These are phyloP conservation scores for Ctenopoma multispine DNA, from an alignment of 2,797 vertebrate species.

Conservation along the genomic window DNA sequence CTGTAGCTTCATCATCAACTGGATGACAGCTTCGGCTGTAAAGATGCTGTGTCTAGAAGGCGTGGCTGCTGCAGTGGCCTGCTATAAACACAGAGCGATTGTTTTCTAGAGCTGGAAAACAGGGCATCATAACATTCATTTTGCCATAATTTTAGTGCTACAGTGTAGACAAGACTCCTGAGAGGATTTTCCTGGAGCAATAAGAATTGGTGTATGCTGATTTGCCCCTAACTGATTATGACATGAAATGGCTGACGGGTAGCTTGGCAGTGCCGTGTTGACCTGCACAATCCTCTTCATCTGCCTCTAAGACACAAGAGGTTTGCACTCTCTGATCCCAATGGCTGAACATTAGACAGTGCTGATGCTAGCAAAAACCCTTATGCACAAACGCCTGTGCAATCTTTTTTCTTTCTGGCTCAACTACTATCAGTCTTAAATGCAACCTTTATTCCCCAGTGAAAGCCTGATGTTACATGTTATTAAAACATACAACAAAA, in stretches of 20 bases:
- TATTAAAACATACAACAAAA: slow-evolving; percentile 39
- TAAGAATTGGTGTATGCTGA: slow-evolving; percentile 61
- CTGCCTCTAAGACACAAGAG: slow-evolving; percentile 64
- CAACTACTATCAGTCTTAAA: slow-evolving; percentile 46
- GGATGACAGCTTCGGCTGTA: slow-evolving; percentile 66
- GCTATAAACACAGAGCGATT: slow-evolving; percentile 58
- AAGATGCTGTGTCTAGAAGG: slow-evolving; percentile 68
- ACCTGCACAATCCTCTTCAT: slow-evolving; percentile 67
- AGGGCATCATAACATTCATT: slow-evolving; percentile 43
- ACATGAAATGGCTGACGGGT: slow-evolving; percentile 70
- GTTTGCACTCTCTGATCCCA: slow-evolving; percentile 68
- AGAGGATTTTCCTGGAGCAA: slow-evolving; percentile 54
- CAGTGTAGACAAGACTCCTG: slow-evolving; percentile 41
- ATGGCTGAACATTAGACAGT: slow-evolving; percentile 66
- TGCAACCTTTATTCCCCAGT: slow-evolving; percentile 40
- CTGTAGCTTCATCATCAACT: slow-evolving; percentile 71
- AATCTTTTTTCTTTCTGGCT: slow-evolving; percentile 42
- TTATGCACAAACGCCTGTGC: slow-evolving; percentile 44
- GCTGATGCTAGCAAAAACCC: slow-evolving; percentile 61
- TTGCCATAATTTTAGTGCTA: slow-evolving; percentile 38
- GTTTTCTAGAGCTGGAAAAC: slow-evolving; percentile 41
- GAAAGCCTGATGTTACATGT: slow-evolving; percentile 20
- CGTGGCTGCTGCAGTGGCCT: slow-evolving; percentile 75
- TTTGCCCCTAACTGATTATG: slow-evolving; percentile 72
- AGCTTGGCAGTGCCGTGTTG: slow-evolving; percentile 62